These are phyloP conservation scores for Calliphora vomitoria DNA, from an alignment of 2,888 invertebrate species.

Conservation along the genomic window DNA sequence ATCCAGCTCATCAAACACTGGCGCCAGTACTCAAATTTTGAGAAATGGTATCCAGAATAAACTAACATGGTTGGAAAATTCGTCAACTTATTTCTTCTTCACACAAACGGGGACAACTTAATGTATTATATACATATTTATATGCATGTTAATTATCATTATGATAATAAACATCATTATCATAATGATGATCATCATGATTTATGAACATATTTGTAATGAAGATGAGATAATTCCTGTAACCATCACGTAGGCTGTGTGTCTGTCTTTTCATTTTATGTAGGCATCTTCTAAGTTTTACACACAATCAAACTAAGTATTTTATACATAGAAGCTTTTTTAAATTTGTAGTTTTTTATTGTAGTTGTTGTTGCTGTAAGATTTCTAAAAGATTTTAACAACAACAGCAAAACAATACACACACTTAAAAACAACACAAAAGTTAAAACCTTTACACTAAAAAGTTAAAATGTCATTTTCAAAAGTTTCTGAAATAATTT, in stretches of 20 bases:
- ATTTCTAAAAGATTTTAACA: conserved; percentile 26
- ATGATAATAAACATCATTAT: conserved; percentile 50
- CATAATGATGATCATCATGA: conserved; percentile 44
- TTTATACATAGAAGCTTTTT: conserved; percentile 57
- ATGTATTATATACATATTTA: too few relatives aligned
- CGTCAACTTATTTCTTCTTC: too few relatives aligned
- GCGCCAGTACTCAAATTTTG: too few relatives aligned
- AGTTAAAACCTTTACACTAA: conserved; percentile 49
- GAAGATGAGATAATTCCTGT: conserved; percentile 63
- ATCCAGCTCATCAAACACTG: too few relatives aligned
- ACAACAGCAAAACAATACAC: conserved; percentile 9
- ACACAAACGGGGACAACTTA: too few relatives aligned
- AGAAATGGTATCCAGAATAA: too few relatives aligned
- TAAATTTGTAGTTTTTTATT: not conserved
- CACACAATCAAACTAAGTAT: conserved; percentile 15
- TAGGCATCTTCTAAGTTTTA: conserved; percentile 58
- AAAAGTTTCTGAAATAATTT: conserved; percentile 40
- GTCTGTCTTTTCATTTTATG: not conserved
- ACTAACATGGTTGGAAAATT: too few relatives aligned
- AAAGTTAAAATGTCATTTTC: conserved; percentile 63
- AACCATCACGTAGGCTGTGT: conserved; percentile 67
- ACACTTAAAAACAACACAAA: not conserved
- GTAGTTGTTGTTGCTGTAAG: conserved; percentile 8
- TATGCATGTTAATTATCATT: not conserved
- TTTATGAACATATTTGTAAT: conserved; percentile 24